A percentile compares a stretch with the other conserved stretches of the same genome.
phyloP scores from a whole-genome alignment of 1,140 invertebrate species.

The Drosophila willistoni region DNA sequence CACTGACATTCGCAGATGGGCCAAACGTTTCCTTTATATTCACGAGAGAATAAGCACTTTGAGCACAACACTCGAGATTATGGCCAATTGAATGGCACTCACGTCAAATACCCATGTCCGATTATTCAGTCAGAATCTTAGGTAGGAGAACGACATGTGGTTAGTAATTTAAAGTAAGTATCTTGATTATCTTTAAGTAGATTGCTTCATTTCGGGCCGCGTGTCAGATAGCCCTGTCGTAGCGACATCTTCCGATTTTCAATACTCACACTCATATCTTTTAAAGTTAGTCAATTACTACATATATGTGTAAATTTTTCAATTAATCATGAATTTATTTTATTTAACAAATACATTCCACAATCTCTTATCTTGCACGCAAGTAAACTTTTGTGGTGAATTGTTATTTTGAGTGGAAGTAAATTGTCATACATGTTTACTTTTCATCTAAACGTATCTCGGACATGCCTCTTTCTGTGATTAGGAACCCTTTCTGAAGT shows the following conservation, averaged over 20 bases:
- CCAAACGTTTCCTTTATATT: slow-evolving; percentile 48
- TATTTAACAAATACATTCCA: background rate
- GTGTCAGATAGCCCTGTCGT: slow-evolving; percentile 21
- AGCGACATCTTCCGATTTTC: slow-evolving; percentile 6
- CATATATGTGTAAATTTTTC: background rate
- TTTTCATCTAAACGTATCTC: no score
- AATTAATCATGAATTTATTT: background rate
- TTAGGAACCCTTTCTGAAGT: no score
- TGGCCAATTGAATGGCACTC: slow-evolving; percentile 49
- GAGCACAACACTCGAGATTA: slow-evolving; percentile 59
- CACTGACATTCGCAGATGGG: slow-evolving; percentile 39
- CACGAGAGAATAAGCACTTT: slow-evolving; percentile 39
- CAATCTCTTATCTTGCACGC: background rate
- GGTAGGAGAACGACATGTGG: slow-evolving; percentile 35
- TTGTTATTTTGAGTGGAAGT: background rate
- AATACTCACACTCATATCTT: background rate
- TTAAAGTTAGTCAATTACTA: background rate
- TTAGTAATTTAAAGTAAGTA: slow-evolving; percentile 29
- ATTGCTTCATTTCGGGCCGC: slow-evolving; percentile 31
- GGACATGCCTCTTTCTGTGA: no score
- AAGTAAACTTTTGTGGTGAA: background rate
- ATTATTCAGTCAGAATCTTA: slow-evolving; percentile 25
- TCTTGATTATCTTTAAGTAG: slow-evolving; percentile 35
- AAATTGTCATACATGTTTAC: no score
- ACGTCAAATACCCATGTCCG: slow-evolving; percentile 21